phyloP scores from a whole-genome alignment of 2,888 invertebrate species.

The Drosophila rubida region DNA sequence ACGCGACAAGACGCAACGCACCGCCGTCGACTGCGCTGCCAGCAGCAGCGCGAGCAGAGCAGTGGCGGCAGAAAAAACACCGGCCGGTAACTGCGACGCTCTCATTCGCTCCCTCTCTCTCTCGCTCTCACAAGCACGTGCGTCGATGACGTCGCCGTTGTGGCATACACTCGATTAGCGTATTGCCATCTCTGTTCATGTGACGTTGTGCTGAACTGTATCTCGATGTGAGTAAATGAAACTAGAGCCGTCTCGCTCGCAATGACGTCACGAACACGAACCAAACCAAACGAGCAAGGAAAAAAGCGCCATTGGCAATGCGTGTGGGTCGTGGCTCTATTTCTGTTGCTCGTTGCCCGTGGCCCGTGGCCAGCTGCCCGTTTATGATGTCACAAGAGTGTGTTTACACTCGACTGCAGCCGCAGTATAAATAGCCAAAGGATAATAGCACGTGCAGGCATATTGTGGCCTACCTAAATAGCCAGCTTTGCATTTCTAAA shows the following conservation, averaged over 20 bases:
- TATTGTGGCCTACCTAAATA: constrained; percentile 25
- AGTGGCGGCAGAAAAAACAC: constrained; percentile 27
- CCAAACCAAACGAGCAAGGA: not conserved
- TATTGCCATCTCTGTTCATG: constrained; percentile 31
- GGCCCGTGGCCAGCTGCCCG: not conserved
- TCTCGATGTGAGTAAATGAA: not conserved
- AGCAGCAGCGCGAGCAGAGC: not conserved
- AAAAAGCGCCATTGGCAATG: constrained; percentile 1
- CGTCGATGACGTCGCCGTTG: constrained; percentile 70
- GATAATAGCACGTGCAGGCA: constrained; percentile 53
- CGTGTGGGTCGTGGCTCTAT: constrained; percentile 13
- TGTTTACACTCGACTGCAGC: constrained; percentile 44
- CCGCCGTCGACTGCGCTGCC: constrained; percentile 13
- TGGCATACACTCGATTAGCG: constrained; percentile 3
- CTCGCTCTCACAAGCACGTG: constrained; percentile 48
- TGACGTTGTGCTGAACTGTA: constrained; percentile 54
- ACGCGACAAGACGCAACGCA: constrained; percentile 13
- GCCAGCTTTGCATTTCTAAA: constrained; percentile 36
- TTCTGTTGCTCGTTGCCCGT: constrained; percentile 5
- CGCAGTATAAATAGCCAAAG: constrained; percentile 58
- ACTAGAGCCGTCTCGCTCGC: constrained; percentile 35
- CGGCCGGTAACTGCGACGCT: constrained; percentile 45
- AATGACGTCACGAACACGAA: constrained; percentile 52
- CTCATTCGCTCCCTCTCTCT: constrained; percentile 10
- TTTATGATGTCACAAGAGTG: constrained; percentile 59